Evolutionary conservation across 2,113 vertebrate genomes (phyloP).

Genomic region (Oncorhynchus mykiss): DNA sequence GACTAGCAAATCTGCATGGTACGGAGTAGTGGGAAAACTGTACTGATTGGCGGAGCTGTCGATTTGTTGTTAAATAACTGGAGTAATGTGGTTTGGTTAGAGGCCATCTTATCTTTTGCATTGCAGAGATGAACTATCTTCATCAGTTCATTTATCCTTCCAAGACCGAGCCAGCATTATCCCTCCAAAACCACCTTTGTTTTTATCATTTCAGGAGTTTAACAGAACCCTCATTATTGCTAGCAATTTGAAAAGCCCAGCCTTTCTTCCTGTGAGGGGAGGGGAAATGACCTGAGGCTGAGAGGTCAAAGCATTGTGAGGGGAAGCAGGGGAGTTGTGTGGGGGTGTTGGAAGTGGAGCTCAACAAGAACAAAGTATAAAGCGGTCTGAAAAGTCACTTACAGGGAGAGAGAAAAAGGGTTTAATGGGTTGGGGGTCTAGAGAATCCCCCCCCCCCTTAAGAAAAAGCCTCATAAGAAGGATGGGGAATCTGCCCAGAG

Average conservation of each 20-base stretch:
- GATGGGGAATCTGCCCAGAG: too few relatives aligned
- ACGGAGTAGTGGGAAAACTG: slow-evolving; percentile 14
- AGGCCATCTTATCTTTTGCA: slow-evolving; percentile 82
- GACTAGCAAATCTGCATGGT: slow-evolving; percentile 31
- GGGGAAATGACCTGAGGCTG: slow-evolving; percentile 46
- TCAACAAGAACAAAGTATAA: slow-evolving; percentile 18
- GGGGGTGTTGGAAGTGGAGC: slow-evolving; percentile 1
- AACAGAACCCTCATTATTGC: not conserved
- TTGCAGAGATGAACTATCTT: slow-evolving; percentile 71
- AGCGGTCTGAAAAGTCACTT: slow-evolving; percentile 31
- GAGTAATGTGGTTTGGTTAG: slow-evolving; percentile 63
- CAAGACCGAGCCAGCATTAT: slow-evolving; percentile 82
- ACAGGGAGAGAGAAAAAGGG: too few relatives aligned
- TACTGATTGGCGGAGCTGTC: slow-evolving; percentile 43
- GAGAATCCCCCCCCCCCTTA: too few relatives aligned
- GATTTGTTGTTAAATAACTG: slow-evolving; percentile 24
- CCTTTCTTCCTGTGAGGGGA: slow-evolving; percentile 76
- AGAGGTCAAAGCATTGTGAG: slow-evolving; percentile 51
- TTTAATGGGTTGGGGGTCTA: too few relatives aligned
- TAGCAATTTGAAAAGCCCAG: slow-evolving; percentile 55
- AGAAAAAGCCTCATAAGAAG: too few relatives aligned
- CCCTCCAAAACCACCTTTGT: slow-evolving; percentile 59
- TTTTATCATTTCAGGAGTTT: slow-evolving; percentile 18
- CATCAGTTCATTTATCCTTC: slow-evolving; percentile 72
- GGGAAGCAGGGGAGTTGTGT: slow-evolving; percentile 2